Evolutionary conservation across 2,113 vertebrate species (phyloP).

Genomic region (Pavo muticus): DNA sequence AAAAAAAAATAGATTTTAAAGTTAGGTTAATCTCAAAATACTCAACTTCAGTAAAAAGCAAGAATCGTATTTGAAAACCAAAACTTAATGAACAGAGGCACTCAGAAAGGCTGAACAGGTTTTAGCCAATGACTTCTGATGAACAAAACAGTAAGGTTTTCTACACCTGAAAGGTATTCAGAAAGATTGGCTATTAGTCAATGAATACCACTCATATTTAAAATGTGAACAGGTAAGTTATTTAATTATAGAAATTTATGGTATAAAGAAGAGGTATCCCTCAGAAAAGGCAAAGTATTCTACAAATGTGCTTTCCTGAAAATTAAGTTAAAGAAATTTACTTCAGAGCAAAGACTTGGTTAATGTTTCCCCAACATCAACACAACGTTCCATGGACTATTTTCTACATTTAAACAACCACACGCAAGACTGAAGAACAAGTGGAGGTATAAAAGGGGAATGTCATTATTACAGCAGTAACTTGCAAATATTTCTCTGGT

Average conservation of each 20-base stretch:
- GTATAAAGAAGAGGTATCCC: neutral
- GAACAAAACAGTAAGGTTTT: neutral
- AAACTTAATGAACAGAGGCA: neutral
- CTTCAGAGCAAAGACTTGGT: neutral
- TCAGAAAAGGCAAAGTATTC: neutral
- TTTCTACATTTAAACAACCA: neutral
- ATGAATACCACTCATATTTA: neutral
- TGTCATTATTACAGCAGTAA: neutral
- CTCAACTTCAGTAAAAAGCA: neutral
- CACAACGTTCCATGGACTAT: neutral
- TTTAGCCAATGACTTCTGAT: neutral
- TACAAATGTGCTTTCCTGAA: neutral
- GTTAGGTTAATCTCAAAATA: neutral
- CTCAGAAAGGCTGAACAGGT: neutral
- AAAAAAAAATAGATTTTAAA: neutral
- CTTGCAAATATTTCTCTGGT: neutral
- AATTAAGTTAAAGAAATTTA: neutral
- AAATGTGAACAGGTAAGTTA: neutral
- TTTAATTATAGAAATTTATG: neutral
- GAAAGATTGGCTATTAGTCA: neutral
- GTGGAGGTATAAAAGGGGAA: neutral
- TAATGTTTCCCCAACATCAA: neutral
- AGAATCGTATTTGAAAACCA: neutral
- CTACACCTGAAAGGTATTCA: neutral
- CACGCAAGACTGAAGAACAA: neutral